phyloP scores from a whole-genome alignment of 2,797 vertebrate genomes.

The Rhinoraja longicauda region DNA sequence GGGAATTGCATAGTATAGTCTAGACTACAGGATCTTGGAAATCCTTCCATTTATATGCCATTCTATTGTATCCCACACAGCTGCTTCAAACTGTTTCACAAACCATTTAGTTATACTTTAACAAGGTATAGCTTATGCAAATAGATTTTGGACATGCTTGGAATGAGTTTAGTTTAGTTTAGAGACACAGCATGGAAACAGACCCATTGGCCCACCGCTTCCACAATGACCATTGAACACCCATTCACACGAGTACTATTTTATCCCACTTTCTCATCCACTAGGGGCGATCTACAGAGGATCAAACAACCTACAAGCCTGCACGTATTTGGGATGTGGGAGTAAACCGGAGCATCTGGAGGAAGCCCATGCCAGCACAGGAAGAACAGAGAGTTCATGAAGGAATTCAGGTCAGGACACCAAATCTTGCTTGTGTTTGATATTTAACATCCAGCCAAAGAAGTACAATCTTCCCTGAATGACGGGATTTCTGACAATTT shows the following conservation, averaged over 20 bases:
- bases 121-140: background rate
- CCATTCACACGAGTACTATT: too few relatives aligned
- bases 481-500: background rate
- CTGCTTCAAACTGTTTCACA: background rate
- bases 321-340: too few relatives aligned
- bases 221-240: too few relatives aligned
- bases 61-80: background rate
- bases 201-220: too few relatives aligned
- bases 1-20: background rate
- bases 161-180: background rate
- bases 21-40: background rate
- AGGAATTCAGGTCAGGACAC: background rate
- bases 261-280: too few relatives aligned
- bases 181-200: too few relatives aligned
- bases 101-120: background rate
- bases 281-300: too few relatives aligned
- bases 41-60: background rate
- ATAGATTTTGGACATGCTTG: background rate
- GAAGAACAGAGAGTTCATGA: background rate
- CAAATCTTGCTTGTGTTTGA: background rate
- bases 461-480: background rate
- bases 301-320: too few relatives aligned
- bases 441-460: background rate
- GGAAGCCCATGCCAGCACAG: too few relatives aligned
- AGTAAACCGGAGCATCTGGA: too few relatives aligned